These are phyloP conservation scores for Ormyrus rosae DNA, from an alignment of 2,888 invertebrate genomes.

Conservation along the genomic window DNA sequence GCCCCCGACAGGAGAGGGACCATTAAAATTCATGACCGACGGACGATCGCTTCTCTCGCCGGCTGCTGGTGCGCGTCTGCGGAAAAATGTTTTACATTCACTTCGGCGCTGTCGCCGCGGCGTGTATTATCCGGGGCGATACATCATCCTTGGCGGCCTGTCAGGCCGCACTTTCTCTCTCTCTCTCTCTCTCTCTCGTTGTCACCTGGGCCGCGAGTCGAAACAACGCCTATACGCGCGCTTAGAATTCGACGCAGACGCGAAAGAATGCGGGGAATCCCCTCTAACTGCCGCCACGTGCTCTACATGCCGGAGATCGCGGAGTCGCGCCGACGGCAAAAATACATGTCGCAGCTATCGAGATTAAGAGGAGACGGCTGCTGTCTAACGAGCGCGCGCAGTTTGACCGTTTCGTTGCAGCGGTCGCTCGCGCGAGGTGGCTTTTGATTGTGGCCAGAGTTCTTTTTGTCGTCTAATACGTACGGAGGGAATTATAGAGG, in stretches of 20 bases:
- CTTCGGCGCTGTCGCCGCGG: slow-evolving; percentile 5
- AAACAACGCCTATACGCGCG: not conserved
- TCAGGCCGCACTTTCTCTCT: not conserved
- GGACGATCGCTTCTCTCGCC: not conserved
- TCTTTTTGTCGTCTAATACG: too few relatives aligned
- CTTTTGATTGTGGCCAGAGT: too few relatives aligned
- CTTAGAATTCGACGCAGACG: slow-evolving; percentile 26
- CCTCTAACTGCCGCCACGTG: slow-evolving; percentile 41
- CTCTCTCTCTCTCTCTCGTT: not conserved
- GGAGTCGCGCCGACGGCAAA: too few relatives aligned
- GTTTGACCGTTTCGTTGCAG: too few relatives aligned
- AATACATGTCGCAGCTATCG: too few relatives aligned
- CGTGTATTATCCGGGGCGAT: not conserved
- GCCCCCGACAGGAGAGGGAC: not conserved
- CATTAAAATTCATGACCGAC: slow-evolving; percentile 50
- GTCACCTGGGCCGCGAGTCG: too few relatives aligned
- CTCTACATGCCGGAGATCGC: slow-evolving; percentile 18
- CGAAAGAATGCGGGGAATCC: slow-evolving; percentile 40
- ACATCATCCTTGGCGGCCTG: slow-evolving; percentile 7
- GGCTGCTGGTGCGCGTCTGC: not conserved
- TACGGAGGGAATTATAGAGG: too few relatives aligned
- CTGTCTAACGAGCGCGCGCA: too few relatives aligned
- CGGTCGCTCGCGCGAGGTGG: too few relatives aligned
- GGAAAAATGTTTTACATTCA: slow-evolving; percentile 35
- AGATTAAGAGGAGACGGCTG: too few relatives aligned